Evolutionary conservation across 37 sponge, comb jelly and placozoan species (phyloP).

Genomic region (Dysidea cf. avara): DNA sequence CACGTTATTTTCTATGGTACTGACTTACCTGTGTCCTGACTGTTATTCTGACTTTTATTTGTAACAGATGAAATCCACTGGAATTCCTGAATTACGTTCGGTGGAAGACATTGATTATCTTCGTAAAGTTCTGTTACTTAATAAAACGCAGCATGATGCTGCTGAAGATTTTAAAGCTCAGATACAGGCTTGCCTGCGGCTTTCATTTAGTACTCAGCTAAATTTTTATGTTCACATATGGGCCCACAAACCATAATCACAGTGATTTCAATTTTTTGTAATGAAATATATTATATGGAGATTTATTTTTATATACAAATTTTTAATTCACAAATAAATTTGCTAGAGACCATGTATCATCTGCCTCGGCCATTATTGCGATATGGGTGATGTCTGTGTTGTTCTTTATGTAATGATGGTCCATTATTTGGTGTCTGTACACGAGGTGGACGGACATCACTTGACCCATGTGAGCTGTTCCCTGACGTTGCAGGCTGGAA

Average conservation of each 20-base stretch:
- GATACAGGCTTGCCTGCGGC: constrained; percentile 69
- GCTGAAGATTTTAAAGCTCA: constrained; percentile 65
- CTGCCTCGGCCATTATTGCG: neutral
- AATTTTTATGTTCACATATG: constrained; percentile 74
- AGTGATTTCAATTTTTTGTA: too few relatives aligned
- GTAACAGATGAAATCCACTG: constrained; percentile 91
- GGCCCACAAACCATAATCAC: constrained; percentile 30
- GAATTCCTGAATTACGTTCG: constrained; percentile 88
- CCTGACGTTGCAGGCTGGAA: too few relatives aligned
- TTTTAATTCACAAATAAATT: too few relatives aligned
- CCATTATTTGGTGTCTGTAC: too few relatives aligned
- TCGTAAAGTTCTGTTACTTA: constrained; percentile 65
- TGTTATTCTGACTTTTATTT: neutral
- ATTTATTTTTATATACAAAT: neutral
- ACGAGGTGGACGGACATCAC: too few relatives aligned
- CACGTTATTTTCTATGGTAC: constrained; percentile 89
- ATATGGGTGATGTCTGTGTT: neutral
- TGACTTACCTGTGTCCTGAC: neutral
- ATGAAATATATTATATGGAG: neutral
- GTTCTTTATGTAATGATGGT: too few relatives aligned
- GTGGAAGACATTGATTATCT: constrained; percentile 85
- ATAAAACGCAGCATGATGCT: constrained; percentile 57
- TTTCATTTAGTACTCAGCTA: constrained; percentile 79
- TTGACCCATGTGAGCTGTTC: too few relatives aligned
- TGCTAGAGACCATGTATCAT: too few relatives aligned